Evolutionary conservation across 2,113 vertebrate genomes (phyloP).

Genomic region (Plectropomus leopardus): DNA sequence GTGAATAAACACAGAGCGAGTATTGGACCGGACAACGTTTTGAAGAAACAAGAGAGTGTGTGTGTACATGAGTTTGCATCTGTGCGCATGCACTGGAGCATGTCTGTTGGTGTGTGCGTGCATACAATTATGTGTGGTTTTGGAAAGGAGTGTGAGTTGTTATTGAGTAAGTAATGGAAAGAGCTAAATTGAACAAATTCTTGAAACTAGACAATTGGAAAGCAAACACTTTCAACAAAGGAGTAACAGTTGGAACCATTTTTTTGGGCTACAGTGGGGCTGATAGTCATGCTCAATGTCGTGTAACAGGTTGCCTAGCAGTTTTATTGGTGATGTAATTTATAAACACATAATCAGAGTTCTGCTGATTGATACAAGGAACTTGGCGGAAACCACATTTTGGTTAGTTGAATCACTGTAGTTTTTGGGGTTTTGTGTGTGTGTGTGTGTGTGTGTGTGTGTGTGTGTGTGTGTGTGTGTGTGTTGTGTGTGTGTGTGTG

Average conservation of each 20-base stretch:
- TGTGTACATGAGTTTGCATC: constrained; percentile 6
- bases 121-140: constrained; percentile 51
- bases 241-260: constrained; percentile 52
- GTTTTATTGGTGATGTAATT: constrained; percentile 32
- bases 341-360: constrained; percentile 41
- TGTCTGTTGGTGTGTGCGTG: background rate
- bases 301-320: constrained; percentile 12
- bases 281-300: constrained; percentile 39
- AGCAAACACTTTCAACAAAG: constrained; percentile 32
- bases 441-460: background rate
- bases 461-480: too few species aligned
- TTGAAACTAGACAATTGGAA: constrained; percentile 48
- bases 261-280: constrained; percentile 15
- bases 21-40: constrained; percentile 54
- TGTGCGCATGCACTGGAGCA: constrained; percentile 9
- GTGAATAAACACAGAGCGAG: constrained; percentile 77
- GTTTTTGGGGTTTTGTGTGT: background rate
- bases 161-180: constrained; percentile 56
- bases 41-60: constrained; percentile 53
- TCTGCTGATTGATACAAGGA: constrained; percentile 27
- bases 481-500: background rate
- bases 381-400: constrained; percentile 37
- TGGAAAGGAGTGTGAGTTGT: constrained; percentile 35
- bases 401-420: constrained; percentile 4
- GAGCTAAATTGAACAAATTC: constrained; percentile 46